Evolutionary conservation across 2,888 invertebrate genomes (phyloP), one percentile per base, ranked within the genome.

Genomic region (Cataglyphis altisquamis): DNA sequence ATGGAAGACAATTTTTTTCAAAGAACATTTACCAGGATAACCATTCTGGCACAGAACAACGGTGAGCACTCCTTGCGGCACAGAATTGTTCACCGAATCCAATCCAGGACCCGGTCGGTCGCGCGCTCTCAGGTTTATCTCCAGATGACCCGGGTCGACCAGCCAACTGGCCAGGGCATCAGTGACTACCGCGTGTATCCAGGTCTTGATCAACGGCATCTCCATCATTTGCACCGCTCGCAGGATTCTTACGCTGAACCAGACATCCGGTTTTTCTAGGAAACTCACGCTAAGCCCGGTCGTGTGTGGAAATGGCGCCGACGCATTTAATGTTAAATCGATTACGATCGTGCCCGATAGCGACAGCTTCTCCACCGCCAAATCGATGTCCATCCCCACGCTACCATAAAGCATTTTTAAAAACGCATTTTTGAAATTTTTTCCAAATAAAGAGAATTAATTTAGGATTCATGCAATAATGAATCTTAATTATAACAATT

Each of bases 161-260:
- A 95, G 91, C 86, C 95, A 94, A 45, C 93, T 94, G 32, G 94
- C 94, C 45, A 95, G 89, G 32, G 95, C 95, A 83, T 96, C 96
- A 92, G 95, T 95, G 32, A 96, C 95, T 67, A 96, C 94, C 8
- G 95, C 95, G 88, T 96, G 95, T 81, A 96, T 95, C 96, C 96
- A 96, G 63, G 95, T 95, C 89, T 96, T 96, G 41, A 96, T 93
- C 55, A 96, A 90, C 5, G 96, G 96, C 81, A 96, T 94, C 87
- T 96, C 96, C 95, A 96, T 96, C 94, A 96, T 94, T 87, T 96
- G 95, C 21, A 96, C 94, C 5, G 95, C 93, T 80, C 94, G 90
- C 0, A 96, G 90, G 48, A 95, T 93, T 48, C 95, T 94, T 66
- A 96, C 94, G 90, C 95, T 95, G 93, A 96, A 96, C 95, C 95